These are phyloP conservation scores for Rana temporaria DNA, from an alignment of 2,113 vertebrate genomes.

Conservation along the genomic window DNA sequence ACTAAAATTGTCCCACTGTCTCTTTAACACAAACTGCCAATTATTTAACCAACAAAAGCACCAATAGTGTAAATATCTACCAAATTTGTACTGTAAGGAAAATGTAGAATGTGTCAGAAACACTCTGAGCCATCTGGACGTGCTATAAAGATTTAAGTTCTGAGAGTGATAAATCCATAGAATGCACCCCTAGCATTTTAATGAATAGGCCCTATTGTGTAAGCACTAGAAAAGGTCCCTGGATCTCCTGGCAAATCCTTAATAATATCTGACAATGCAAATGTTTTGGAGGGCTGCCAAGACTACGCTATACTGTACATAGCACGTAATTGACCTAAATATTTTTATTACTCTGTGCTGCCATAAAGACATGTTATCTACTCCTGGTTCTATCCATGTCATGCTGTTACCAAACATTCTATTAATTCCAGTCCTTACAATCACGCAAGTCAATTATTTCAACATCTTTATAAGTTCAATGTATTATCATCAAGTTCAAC, in stretches of 20 bases:
- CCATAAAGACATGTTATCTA: background rate
- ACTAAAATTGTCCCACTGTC: no score
- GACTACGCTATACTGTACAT: background rate
- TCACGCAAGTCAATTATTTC: background rate
- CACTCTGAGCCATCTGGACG: no score
- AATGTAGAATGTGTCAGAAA: background rate
- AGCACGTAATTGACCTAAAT: conserved; percentile 27
- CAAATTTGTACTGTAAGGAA: no score
- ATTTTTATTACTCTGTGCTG: background rate
- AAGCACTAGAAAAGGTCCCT: conserved; percentile 3
- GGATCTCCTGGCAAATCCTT: conserved; percentile 4
- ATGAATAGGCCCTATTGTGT: conserved; percentile 33
- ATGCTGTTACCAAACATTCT: background rate
- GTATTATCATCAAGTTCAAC: no score
- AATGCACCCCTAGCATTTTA: background rate
- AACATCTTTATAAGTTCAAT: background rate
- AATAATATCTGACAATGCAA: conserved; percentile 34
- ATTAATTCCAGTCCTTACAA: background rate
- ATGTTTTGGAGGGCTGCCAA: conserved; percentile 23
- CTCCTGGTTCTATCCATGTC: background rate
- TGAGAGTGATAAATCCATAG: background rate
- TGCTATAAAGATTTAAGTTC: background rate
- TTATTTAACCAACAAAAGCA: no score
- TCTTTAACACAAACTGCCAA: no score
- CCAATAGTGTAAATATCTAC: no score